phyloP scores from a whole-genome alignment of 2,113 vertebrate species.

The Lampris incognitus region DNA sequence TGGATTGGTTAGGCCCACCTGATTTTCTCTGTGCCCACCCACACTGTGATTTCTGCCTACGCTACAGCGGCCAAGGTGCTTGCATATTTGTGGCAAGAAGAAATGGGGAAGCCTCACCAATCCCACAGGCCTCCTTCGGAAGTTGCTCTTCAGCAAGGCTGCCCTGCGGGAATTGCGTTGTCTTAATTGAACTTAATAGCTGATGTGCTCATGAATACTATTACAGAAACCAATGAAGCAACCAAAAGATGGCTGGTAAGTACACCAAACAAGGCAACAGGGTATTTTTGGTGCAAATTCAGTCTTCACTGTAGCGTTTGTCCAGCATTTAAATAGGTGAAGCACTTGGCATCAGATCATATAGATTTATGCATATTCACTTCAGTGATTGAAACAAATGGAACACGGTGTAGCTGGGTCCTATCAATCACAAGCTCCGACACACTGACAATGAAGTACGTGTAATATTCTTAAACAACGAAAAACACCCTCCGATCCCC shows the following conservation, averaged over 20 bases:
- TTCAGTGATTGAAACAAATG: neutral
- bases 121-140: neutral
- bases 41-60: too few species aligned
- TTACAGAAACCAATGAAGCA: neutral
- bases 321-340: neutral
- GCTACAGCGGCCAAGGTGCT: neutral
- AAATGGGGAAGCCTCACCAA: slow-evolving; percentile 4
- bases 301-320: neutral
- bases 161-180: neutral
- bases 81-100: neutral
- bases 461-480: slow-evolving; percentile 3
- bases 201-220: neutral
- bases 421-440: neutral
- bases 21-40: too few species aligned
- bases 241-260: neutral
- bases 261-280: neutral
- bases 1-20: too few species aligned
- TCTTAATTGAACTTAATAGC: slow-evolving; percentile 9
- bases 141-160: neutral
- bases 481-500: neutral
- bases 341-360: neutral
- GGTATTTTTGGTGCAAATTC: too few species aligned
- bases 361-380: neutral
- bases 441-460: neutral
- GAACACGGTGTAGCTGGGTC: neutral